Percentiles rank a stretch among this genome's conserved stretches.
Conservation (phyloP, 2,797 vertebrate genomes). For the Acipenser oxyrinchus region DNA sequence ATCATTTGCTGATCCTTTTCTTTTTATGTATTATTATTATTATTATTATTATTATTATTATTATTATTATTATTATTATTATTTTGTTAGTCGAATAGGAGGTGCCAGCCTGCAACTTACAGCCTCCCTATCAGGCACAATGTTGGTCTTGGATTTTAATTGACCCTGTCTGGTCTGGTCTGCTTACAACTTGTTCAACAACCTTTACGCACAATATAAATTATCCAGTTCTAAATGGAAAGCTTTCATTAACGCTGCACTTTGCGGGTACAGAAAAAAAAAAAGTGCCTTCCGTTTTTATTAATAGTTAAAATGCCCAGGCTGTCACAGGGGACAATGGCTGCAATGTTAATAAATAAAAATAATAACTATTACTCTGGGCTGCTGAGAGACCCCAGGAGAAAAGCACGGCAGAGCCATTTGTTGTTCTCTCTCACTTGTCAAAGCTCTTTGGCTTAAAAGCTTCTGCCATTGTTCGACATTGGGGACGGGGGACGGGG, state of each 20-base stretch:
- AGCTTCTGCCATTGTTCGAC: constrained; percentile 80
- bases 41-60: no score
- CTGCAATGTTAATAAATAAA: constrained; percentile 83
- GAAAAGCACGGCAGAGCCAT: constrained; percentile 70
- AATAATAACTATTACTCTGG: constrained; percentile 72
- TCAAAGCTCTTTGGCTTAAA: constrained; percentile 86
- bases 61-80: no score
- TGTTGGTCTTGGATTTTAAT: neutral
- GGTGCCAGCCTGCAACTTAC: neutral
- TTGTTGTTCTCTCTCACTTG: constrained; percentile 88
- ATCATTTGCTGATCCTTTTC: no score
- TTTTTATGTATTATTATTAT: no score
- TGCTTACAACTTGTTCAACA: constrained; percentile 9
- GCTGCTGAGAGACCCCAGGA: constrained; percentile 51
- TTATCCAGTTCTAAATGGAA: constrained; percentile 53
- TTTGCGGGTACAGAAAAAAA: constrained; percentile 53
- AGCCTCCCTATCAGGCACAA: neutral
- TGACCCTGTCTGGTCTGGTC: constrained; percentile 1
- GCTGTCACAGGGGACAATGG: constrained; percentile 67
- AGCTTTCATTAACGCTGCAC: constrained; percentile 49
- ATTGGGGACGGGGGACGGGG: constrained; percentile 31
- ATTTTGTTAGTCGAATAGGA: neutral
- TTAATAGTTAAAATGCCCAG: constrained; percentile 85
- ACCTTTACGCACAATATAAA: constrained; percentile 42
- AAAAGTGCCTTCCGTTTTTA: constrained; percentile 59